Conservation (phyloP, 1,140 invertebrate genomes). For the Heterodera carotae region DNA sequence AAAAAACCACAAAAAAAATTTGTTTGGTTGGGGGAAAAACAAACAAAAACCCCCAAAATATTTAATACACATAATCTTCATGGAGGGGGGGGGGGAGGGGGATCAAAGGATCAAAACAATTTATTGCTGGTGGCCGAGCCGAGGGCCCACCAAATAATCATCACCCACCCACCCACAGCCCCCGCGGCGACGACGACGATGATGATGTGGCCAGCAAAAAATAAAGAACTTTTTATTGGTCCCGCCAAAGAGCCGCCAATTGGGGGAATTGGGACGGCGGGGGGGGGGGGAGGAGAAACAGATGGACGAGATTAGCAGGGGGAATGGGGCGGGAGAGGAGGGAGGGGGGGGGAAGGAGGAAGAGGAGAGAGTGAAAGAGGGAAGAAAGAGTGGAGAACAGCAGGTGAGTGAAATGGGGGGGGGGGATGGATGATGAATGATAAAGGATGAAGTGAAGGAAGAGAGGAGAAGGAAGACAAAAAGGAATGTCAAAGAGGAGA, state of each 20-base stretch:
- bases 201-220: neutral
- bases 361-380: neutral
- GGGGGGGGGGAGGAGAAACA: neutral
- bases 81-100: too few species aligned
- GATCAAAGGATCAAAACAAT: neutral
- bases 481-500: neutral
- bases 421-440: neutral
- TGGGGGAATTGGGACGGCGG: neutral
- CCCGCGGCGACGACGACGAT: too few species aligned
- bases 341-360: neutral
- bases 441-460: neutral
- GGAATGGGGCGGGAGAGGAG: neutral
- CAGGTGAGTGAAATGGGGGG: too few species aligned
- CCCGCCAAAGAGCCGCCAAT: constrained; percentile 14
- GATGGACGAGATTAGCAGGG: constrained; percentile 12
- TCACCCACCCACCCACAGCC: too few species aligned
- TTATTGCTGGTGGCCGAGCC: too few species aligned
- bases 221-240: constrained; percentile 8
- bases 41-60: neutral
- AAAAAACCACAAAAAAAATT: too few species aligned
- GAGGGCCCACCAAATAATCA: too few species aligned
- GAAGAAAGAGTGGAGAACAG: neutral
- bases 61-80: too few species aligned
- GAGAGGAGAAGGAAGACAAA: neutral
- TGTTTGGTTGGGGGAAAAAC: neutral